Base-by-base conservation (phyloP, 2,113 vertebrate species). In the Vidua macroura region DNA sequence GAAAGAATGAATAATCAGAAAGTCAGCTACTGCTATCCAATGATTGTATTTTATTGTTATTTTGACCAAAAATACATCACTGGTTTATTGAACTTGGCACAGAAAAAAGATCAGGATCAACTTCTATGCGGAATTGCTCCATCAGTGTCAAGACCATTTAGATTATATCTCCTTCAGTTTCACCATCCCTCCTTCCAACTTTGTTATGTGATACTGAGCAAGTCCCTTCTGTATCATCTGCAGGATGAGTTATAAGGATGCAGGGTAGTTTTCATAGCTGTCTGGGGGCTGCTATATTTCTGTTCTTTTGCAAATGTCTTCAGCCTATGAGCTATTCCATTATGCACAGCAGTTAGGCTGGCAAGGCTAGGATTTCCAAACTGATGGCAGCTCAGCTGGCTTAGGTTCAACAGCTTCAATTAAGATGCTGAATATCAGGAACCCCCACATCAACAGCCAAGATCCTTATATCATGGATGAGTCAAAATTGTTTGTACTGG, bases 111-210 rank as follows among this genome's bases (percentile, higher is more conserved):
- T 59, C 44, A 78, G 37, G 10, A 72, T 73, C 67, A 85, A 43
- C 23, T 73, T 79, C 58, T 66, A 53, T 44, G 63, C 62, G 89
- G 68, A 82, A 84, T 48, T 95, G 11, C 15, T 96, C 62, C 51
- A 69, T 87, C 81, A 87, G 12, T 90, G 82, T 91, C 90, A 96
- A 93, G 63, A 91, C 1, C 51, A 88, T 70, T 95, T 95, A 85
- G 59, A 87, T 83, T 93, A 73, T 44, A 12, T 62, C 20, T 82
- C 39, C 41, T 83, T 66, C 67, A 16, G 3, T 60, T 81, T 31
- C 33, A 72, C 30, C 6, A 10, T 53, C 18, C 7, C n/a, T 90
- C 35, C 49, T 85, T 93, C 53, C 41, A 88, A 62, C 62, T 88
- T 91, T 49, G 58, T 87, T 83, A 83, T 39, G 12, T 0, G 1